Base-by-base conservation (phyloP, 2,797 vertebrate genomes). In the Sebastolobus alascanus region DNA sequence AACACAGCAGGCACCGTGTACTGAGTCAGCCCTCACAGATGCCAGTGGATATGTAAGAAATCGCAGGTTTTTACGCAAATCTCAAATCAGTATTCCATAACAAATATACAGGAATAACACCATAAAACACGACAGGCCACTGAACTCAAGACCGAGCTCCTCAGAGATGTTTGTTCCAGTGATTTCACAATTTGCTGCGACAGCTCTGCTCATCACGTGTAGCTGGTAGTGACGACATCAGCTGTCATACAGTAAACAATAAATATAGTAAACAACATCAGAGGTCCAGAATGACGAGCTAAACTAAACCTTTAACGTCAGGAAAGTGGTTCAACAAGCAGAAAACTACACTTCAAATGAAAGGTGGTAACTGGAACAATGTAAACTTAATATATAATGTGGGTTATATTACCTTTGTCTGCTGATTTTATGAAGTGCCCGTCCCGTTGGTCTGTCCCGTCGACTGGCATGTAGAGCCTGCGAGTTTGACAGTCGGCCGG, bases 401-500 rank as follows among this genome's bases (percentile, higher is more conserved):
- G 16, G 0, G 1, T 6, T 3, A 1, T 37, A 2, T 82, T 93
- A 93, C 93, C 91, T 91, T 61, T 25, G 8, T 69, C 12, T 69
- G 52, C 5, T 9, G 56, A 58, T 27, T 59, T 31, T 35, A 5
- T 61, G 22, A 68, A 68, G 33, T 77, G 60, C 8, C 37, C 14
- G 67, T 14, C 63, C 56, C 10, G 83, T 2, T 35, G 67, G 29
- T 18, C 43, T 31, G 77, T 86, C 79, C 80, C 29, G 75, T 76
- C 75, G 2, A 80, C 77, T 76, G 76, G 82, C 80, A 13, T 50
- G 74, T 12, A 77, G 79, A 77, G 79, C 63, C 37, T 4, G 18
- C 33, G 68, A 87, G 75, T 87, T 90, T 94, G 91, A 94, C 92
- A 91, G 82, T 78, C 89, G 67, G 76, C 90, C 92, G 94, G 94